These are phyloP conservation scores for Noctua fimbriata DNA, from an alignment of 2,888 invertebrate genomes.

Conservation along the genomic window DNA sequence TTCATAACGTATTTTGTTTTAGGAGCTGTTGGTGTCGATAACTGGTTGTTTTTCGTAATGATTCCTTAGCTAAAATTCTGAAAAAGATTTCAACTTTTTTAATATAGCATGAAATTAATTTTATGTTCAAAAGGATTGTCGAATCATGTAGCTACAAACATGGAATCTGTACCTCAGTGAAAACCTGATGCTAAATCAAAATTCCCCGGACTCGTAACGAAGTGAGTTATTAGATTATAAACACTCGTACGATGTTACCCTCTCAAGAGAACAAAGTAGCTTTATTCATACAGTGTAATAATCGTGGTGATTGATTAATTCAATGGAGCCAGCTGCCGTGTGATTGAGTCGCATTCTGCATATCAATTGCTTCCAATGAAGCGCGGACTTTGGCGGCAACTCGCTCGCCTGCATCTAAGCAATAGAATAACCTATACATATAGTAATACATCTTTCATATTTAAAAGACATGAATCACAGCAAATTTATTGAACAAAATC, in stretches of 20 bases:
- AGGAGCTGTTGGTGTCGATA: neutral
- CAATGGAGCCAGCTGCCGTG: constrained; percentile 66
- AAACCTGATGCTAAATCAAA: neutral
- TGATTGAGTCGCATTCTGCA: constrained; percentile 68
- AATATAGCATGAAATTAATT: neutral
- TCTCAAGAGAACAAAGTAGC: constrained; percentile 58
- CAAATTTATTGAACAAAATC: constrained; percentile 35
- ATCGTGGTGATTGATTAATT: constrained; percentile 73
- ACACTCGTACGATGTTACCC: constrained; percentile 13
- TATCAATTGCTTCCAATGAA: constrained; percentile 71
- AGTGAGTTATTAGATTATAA: constrained; percentile 20
- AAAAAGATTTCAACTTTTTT: no score
- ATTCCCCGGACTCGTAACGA: neutral
- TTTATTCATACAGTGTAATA: constrained; percentile 69
- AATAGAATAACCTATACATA: constrained; percentile 41
- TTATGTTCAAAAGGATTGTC: neutral
- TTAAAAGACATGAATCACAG: constrained; percentile 41
- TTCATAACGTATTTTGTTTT: no score
- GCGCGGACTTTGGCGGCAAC: constrained; percentile 64
- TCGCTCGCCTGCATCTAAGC: constrained; percentile 37
- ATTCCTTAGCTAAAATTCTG: no score
- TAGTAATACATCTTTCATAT: constrained; percentile 31
- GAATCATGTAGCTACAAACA: neutral
- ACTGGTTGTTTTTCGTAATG: neutral
- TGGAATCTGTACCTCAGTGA: neutral